Evolutionary conservation across 1,140 invertebrate genomes (phyloP), one percentile per base, ranked within the genome.

Genomic region (Homarus americanus): DNA sequence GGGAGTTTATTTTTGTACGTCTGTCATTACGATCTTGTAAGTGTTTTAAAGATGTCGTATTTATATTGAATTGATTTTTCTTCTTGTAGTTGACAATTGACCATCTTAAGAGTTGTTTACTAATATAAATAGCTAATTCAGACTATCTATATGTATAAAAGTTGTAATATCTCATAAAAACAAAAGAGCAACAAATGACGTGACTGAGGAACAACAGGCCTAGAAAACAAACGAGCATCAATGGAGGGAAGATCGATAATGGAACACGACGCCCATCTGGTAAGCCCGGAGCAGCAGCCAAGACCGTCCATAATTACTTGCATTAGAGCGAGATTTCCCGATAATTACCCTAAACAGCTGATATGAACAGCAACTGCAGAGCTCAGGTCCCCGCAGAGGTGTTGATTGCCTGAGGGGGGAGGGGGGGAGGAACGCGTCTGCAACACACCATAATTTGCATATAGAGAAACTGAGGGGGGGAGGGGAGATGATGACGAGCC

Each of bases 301-400:
- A 89, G 66, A 89, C 79, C 40, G 5, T 41, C 66, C 87, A 17
- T 82, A 89, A 89, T 89, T 75, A 89, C 87, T 89, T 89, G 66
- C 87, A 89, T 89, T 89, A 89, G 87, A 73, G 79, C 87, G 66
- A 89, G 87, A 89, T 82, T 89, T 76, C 80, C 87, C 87, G 66
- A 82, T 89, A 89, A 89, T 89, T 89, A 89, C 87, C 87, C 69
- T 89, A 89, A 89, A 82, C 87, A 89, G 87, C 79, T 82, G 87
- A 89, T 89, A 89, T 76, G 87, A 89, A 89, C 66, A 89, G 87
- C 87, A 89, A 82, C 80, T 89, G 79, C 87, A 89, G 78, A 89
- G 87, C 87, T 89, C 87, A 89, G 87, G 87, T 89, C 87, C 87
- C 87, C 75, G 69, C 87, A 89, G 87, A 87, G 87, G 87, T 82